Conservation (phyloP, 2,888 invertebrate genomes). For the Brenthis daphne region DNA sequence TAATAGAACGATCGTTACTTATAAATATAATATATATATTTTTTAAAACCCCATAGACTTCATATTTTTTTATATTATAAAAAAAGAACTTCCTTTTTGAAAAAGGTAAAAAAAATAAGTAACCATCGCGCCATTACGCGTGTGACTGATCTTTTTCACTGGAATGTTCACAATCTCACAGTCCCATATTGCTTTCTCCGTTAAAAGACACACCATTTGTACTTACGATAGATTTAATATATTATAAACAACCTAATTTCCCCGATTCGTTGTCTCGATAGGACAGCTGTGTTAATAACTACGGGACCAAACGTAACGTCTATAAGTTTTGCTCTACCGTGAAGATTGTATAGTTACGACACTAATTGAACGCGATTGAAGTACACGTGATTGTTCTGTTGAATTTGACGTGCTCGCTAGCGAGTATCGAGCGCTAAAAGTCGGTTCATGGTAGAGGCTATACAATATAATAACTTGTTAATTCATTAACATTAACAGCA, state of each 20-base stretch:
- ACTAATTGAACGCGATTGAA: not conserved
- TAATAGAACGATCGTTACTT: slow-evolving; percentile 8
- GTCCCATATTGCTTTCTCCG: slow-evolving; percentile 65
- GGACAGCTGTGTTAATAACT: slow-evolving; percentile 69
- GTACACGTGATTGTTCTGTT: not conserved
- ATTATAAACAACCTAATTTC: slow-evolving; percentile 72
- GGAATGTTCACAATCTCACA: slow-evolving; percentile 69
- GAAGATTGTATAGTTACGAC: not conserved
- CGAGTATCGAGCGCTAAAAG: slow-evolving; percentile 2
- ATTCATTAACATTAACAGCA: too few relatives aligned
- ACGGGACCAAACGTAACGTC: slow-evolving; percentile 50
- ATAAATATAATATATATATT: not conserved
- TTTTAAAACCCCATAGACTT: not conserved
- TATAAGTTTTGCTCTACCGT: not conserved
- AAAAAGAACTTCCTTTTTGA: not conserved
- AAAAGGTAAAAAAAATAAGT: slow-evolving; percentile 22
- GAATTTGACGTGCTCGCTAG: not conserved
- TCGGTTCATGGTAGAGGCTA: not conserved
- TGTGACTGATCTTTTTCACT: slow-evolving; percentile 52
- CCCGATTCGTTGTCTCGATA: slow-evolving; percentile 77
- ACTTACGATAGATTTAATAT: slow-evolving; percentile 71
- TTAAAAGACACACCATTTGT: slow-evolving; percentile 71
- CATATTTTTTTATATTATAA: not conserved
- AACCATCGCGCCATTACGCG: slow-evolving; percentile 39
- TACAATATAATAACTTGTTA: not conserved